Evolutionary conservation across 2,797 vertebrate genomes (phyloP).

Genomic region (Taenioides sp.): DNA sequence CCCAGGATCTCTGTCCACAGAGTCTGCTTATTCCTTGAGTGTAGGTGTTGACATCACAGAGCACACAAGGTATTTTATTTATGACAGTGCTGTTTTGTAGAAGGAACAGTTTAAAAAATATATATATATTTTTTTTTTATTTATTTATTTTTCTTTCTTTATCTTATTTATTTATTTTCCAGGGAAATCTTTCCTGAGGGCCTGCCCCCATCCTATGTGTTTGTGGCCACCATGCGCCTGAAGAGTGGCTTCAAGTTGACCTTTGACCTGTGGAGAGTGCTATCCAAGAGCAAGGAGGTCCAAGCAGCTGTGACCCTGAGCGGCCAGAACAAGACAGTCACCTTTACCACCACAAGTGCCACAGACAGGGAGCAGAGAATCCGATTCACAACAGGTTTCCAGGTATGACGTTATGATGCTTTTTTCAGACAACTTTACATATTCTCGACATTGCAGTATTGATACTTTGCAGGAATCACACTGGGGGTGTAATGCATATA

Average conservation of each 20-base stretch:
- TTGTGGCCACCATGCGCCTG: conserved; percentile 80
- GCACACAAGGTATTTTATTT: conserved; percentile 71
- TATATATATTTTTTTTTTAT: no score
- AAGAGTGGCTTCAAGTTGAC: conserved; percentile 54
- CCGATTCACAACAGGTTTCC: conserved; percentile 59
- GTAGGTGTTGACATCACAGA: conserved; percentile 74
- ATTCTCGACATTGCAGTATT: neutral
- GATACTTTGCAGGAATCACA: no score
- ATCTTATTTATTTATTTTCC: neutral
- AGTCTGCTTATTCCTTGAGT: conserved; percentile 70
- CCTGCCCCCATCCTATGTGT: conserved; percentile 83
- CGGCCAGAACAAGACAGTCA: conserved; percentile 67
- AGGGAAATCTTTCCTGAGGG: conserved; percentile 85
- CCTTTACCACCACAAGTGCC: conserved; percentile 72
- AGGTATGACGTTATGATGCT: conserved; percentile 59
- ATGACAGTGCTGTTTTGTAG: no score
- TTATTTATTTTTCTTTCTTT: no score
- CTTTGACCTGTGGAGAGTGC: conserved; percentile 81
- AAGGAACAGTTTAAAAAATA: no score
- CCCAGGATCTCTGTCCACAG: conserved; percentile 74
- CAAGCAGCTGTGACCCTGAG: conserved; percentile 78
- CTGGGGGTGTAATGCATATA: no score
- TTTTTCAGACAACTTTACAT: neutral
- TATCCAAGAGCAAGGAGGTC: conserved; percentile 72
- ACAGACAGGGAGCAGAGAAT: conserved; percentile 63